Percentiles rank a stretch among this genome's conserved stretches.
These are phyloP conservation scores for Mythimna lalbum DNA, from an alignment of 2,888 invertebrate genomes.

Conservation along the genomic window DNA sequence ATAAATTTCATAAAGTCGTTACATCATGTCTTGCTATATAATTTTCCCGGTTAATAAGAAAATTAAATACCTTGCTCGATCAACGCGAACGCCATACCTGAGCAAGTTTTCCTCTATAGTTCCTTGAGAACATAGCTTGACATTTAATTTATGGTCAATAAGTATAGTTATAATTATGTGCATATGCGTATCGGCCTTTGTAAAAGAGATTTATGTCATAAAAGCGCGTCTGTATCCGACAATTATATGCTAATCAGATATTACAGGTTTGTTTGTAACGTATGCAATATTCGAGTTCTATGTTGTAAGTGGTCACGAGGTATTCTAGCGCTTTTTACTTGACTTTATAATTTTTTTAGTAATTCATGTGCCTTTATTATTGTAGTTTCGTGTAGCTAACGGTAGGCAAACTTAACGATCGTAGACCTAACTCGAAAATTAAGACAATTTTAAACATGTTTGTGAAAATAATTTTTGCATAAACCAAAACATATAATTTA, in stretches of 20 bases:
- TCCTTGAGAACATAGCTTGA: slow-evolving; percentile 47
- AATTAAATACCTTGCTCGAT: slow-evolving; percentile 38
- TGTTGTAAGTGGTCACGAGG: slow-evolving; percentile 31
- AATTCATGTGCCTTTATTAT: no score
- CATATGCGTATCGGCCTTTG: slow-evolving; percentile 71
- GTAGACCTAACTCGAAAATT: neutral
- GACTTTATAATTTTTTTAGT: slow-evolving; percentile 6
- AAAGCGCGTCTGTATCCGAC: slow-evolving; percentile 79
- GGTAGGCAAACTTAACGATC: neutral
- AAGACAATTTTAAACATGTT: neutral
- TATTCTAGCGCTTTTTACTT: slow-evolving; percentile 15
- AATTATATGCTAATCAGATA: slow-evolving; percentile 84
- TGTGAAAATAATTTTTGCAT: neutral
- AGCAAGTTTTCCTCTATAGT: slow-evolving; percentile 64
- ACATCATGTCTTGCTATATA: slow-evolving; percentile 24
- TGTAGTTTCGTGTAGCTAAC: no score
- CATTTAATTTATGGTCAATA: slow-evolving; percentile 66
- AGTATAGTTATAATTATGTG: slow-evolving; percentile 57
- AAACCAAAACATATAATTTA: neutral
- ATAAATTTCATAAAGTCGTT: slow-evolving; percentile 44
- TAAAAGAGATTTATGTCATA: slow-evolving; percentile 80
- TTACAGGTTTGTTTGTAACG: slow-evolving; percentile 53
- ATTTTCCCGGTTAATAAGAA: slow-evolving; percentile 45
- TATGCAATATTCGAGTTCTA: slow-evolving; percentile 33
- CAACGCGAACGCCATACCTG: slow-evolving; percentile 38